Base-by-base conservation (phyloP, 2,888 invertebrate genomes). In the Meghimatium bilineatum region DNA sequence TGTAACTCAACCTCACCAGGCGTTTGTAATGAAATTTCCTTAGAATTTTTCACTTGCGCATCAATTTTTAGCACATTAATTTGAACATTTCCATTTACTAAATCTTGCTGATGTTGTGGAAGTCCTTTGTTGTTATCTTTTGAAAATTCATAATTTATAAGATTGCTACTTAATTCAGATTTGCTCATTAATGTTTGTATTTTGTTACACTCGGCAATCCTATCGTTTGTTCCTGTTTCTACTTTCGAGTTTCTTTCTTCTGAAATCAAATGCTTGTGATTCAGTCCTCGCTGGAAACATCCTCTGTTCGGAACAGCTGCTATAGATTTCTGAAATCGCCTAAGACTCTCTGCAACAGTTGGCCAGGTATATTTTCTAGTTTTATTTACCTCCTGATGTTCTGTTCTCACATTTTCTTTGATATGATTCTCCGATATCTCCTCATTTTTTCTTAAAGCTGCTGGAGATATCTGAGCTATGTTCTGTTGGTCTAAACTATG, bases 291-390 rank as follows among this genome's bases (percentile, higher is more conserved):
- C 66, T 83, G 78, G 17, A 83, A 56, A 26, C 80, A 69, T 5
- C 34, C 67, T 29, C 74, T 44, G 49, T 32, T 26, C 32, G 80
- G 66, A 26, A 78, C 23, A 29, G 66, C 52, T 5, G 84, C 67
- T 10, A 80, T 75, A 66, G 84, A 84, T 29, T 84, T 80, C 80
- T 84, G 80, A 63, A 84, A 84, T 34, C 80, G 23, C 56, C 52
- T 80, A 32, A 84, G 75, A 38, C 84, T 84, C 32, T 84, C 79
- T n/a, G 84, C 80, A 20, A 84, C 84, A 1, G 84, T 75, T 26
- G 75, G 80, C 84, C 84, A 84, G 3, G 80, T 66, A 49, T 80
- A 75, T 56, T 84, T 80, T 79, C 74, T 79, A 23, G 79, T n/a
- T 67, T 75, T 75, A 1, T 66, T 66, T 0, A 60, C 66, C 1